A percentile compares a stretch with the other conserved stretches of the same genome.
These are phyloP conservation scores for Mormyrus lacerda DNA, from an alignment of 2,113 vertebrate species.

Conservation along the genomic window DNA sequence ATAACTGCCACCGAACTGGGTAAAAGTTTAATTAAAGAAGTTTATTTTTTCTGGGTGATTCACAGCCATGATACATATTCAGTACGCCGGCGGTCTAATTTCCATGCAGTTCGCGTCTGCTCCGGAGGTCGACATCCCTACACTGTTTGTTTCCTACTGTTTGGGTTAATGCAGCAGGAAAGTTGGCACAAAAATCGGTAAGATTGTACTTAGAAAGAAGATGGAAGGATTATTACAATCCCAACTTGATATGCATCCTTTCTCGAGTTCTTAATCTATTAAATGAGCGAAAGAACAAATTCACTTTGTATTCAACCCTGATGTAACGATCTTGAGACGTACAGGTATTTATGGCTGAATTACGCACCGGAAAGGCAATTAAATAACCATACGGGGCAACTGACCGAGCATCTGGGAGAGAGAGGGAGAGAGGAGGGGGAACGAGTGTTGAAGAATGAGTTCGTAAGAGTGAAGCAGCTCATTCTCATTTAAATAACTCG, in stretches of 20 bases:
- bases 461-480: background rate
- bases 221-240: background rate
- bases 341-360: background rate
- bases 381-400: background rate
- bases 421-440: background rate
- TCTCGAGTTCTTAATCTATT: background rate
- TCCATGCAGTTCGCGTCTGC: background rate
- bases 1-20: background rate
- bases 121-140: background rate
- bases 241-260: background rate
- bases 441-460: background rate
- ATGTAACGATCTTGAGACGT: background rate
- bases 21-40: background rate
- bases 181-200: background rate
- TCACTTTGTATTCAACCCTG: background rate
- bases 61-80: background rate
- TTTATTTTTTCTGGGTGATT: slow-evolving; percentile 1
- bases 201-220: background rate
- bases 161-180: background rate
- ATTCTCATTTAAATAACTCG: background rate
- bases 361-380: background rate
- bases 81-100: background rate
- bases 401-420: background rate
- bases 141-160: background rate
- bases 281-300: background rate